These are phyloP conservation scores for Poecilobothrus nobilitatus DNA, from an alignment of 2,888 invertebrate genomes.

Conservation along the genomic window DNA sequence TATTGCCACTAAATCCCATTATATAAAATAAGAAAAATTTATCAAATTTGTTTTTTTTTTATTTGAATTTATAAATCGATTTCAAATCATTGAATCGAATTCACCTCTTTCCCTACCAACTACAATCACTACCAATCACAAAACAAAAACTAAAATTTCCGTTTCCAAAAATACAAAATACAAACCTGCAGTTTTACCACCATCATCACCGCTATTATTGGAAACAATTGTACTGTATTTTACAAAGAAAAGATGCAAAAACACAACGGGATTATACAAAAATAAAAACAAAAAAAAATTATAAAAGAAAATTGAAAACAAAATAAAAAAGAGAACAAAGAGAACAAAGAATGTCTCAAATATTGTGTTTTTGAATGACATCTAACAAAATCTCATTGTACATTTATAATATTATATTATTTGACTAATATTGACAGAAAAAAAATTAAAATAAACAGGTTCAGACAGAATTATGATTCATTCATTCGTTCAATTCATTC, in stretches of 20 bases:
- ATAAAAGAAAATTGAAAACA: no score
- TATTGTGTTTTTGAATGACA: not conserved
- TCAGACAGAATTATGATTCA: constrained; percentile 5
- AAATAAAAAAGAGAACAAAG: not conserved
- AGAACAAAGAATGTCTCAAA: not conserved
- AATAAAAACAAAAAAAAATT: not conserved
- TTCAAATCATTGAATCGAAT: not conserved
- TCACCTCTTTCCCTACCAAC: no score
- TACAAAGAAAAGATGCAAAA: no score
- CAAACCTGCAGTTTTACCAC: no score
- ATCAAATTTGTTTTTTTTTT: not conserved
- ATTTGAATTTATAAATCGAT: not conserved
- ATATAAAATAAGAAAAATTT: not conserved
- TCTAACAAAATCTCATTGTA: not conserved
- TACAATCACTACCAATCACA: no score
- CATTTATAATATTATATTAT: not conserved
- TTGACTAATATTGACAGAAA: not conserved
- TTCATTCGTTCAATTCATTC: no score
- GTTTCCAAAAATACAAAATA: no score
- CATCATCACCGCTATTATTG: no score
- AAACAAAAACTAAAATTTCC: no score
- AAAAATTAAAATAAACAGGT: not conserved
- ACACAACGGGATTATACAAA: no score
- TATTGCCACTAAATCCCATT: not conserved
- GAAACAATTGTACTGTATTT: no score